Conservation (phyloP, 2,113 vertebrate genomes). For the Perca flavescens region DNA sequence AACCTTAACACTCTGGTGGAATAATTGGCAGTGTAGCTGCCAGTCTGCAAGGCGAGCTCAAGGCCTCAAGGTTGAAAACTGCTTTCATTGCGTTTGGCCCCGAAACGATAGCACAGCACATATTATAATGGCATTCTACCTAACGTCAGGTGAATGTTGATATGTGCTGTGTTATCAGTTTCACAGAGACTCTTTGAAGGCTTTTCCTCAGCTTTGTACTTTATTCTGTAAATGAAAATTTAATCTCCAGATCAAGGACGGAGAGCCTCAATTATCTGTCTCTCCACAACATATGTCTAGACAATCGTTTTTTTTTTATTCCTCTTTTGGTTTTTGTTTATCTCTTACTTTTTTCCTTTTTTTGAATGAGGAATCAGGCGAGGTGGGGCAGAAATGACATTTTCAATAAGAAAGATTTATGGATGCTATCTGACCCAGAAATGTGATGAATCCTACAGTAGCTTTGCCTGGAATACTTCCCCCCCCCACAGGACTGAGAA, state of each 20-base stretch:
- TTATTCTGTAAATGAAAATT: conserved; percentile 68
- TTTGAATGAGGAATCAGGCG: conserved; percentile 7
- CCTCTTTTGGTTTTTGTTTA: conserved; percentile 38
- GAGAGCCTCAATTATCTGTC: conserved; percentile 45
- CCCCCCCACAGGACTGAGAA: conserved; percentile 12
- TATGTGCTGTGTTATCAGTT: conserved; percentile 78
- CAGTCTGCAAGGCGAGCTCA: conserved; percentile 66
- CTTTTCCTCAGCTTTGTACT: conserved; percentile 66
- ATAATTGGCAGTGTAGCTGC: conserved; percentile 63
- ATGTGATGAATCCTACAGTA: conserved; percentile 46
- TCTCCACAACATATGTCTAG: conserved; percentile 52
- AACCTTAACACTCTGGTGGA: conserved; percentile 65
- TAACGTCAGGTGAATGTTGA: conserved; percentile 76
- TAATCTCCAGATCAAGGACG: conserved; percentile 69
- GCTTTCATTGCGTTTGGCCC: conserved; percentile 74
- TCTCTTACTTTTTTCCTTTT: conserved; percentile 3
- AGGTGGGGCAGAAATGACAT: conserved; percentile 49
- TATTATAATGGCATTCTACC: conserved; percentile 77
- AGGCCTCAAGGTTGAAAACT: conserved; percentile 73
- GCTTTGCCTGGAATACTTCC: conserved; percentile 27
- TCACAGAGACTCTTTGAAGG: conserved; percentile 66
- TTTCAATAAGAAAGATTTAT: conserved; percentile 76
- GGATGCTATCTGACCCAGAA: conserved; percentile 60
- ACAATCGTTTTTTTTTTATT: conserved; percentile 26
- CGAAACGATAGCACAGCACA: conserved; percentile 77